Evolutionary conservation across 2,888 invertebrate species (phyloP).

Genomic region (Euplagia quadripunctaria): DNA sequence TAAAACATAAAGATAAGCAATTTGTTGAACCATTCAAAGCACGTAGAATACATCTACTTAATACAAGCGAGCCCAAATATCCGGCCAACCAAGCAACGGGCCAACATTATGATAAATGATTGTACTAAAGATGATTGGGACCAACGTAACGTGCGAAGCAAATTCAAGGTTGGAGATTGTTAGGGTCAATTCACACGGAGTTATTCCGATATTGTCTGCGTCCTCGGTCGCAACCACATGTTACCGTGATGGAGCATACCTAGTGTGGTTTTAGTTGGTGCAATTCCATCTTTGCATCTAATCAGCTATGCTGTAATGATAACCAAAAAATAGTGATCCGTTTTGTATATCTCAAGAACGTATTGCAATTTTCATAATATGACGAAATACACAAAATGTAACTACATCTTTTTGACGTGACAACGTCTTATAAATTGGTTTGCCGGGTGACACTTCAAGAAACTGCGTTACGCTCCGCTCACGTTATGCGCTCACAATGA

Average conservation of each 20-base stretch:
- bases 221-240: neutral
- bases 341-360: neutral
- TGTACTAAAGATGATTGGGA: constrained; percentile 48
- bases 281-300: neutral
- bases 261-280: neutral
- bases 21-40: constrained; percentile 45
- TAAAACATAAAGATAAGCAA: constrained; percentile 47
- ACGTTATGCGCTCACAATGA: too few relatives aligned
- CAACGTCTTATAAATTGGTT: too few relatives aligned
- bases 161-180: constrained; percentile 41
- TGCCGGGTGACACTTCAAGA: too few relatives aligned
- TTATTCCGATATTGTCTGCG: constrained; percentile 6
- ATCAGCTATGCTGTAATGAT: neutral
- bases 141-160: constrained; percentile 36
- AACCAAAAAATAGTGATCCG: neutral
- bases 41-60: constrained; percentile 43
- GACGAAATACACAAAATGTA: neutral
- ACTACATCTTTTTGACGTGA: neutral
- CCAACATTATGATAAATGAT: constrained; percentile 53
- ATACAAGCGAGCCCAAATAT: constrained; percentile 36
- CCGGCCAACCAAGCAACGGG: constrained; percentile 31
- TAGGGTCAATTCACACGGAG: constrained; percentile 16
- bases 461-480: too few relatives aligned
- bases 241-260: neutral
- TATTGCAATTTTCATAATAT: neutral